phyloP scores from a whole-genome alignment of 1,140 invertebrate species.

The Eupristina koningsbergeri region DNA sequence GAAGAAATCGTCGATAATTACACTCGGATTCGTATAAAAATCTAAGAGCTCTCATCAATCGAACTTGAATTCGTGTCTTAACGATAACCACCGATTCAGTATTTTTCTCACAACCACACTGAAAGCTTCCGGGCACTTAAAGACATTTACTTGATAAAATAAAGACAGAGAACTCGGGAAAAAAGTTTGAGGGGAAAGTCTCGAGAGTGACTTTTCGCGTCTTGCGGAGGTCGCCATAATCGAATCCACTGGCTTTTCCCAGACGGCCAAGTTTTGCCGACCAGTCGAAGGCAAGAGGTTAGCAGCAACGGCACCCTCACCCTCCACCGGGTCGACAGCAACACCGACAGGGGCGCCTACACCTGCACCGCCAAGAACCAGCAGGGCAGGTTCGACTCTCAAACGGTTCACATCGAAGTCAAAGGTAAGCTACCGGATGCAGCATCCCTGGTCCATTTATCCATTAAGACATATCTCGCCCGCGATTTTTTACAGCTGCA shows the following conservation, averaged over 20 bases:
- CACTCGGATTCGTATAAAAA: no score
- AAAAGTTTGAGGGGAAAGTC: background rate
- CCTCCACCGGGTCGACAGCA: slow-evolving; percentile 81
- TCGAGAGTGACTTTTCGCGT: background rate
- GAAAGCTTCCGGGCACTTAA: no score
- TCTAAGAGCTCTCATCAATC: no score
- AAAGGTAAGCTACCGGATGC: slow-evolving; percentile 75
- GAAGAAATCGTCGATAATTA: no score
- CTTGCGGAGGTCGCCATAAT: background rate
- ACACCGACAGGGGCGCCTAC: slow-evolving; percentile 84
- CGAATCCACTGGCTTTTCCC: slow-evolving; percentile 46
- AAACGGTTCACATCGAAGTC: slow-evolving; percentile 88
- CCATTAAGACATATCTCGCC: background rate
- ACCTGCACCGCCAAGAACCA: slow-evolving; percentile 91
- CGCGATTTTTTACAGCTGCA: background rate
- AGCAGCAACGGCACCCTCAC: slow-evolving; percentile 90
- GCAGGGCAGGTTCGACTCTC: slow-evolving; percentile 84
- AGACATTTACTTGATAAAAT: background rate
- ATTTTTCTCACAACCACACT: background rate
- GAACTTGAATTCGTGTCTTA: background rate
- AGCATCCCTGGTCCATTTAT: background rate
- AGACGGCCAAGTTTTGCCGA: slow-evolving; percentile 87
- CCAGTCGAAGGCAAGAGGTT: slow-evolving; percentile 89
- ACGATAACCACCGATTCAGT: background rate
- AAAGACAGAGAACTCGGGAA: background rate